Evolutionary conservation across 2,113 vertebrate genomes (phyloP).

Genomic region (Riparia riparia): DNA sequence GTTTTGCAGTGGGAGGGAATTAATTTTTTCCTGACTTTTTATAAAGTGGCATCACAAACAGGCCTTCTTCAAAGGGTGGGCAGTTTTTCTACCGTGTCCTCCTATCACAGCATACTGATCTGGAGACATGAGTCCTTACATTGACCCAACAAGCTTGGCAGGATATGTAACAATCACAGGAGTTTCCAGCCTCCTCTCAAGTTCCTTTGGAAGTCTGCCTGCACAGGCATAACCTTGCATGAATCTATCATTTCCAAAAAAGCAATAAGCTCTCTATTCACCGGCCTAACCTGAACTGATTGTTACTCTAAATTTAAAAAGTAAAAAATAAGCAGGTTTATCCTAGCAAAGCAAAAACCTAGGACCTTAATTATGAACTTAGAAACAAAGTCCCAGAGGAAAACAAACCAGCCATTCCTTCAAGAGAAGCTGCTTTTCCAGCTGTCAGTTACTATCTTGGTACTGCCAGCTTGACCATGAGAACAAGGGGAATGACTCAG

Average conservation of each 20-base stretch:
- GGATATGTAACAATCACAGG: neutral
- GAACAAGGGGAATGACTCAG: slow-evolving; percentile 12
- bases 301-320: neutral
- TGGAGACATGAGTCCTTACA: neutral
- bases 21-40: neutral
- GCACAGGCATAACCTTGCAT: neutral
- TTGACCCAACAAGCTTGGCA: neutral
- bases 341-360: neutral
- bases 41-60: neutral
- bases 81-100: neutral
- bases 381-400: neutral
- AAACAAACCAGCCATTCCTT: neutral
- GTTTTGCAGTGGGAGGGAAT: neutral
- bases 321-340: neutral
- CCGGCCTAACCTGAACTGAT: neutral
- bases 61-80: neutral
- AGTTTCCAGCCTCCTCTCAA: slow-evolving; percentile 9
- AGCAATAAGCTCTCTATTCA: accelerated
- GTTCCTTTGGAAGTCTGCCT: slow-evolving; percentile 11
- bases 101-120: neutral
- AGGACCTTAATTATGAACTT: neutral
- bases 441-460: slow-evolving; percentile 27
- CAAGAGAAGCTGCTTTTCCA: slow-evolving; percentile 1
- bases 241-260: slow-evolving; percentile 3
- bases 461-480: neutral